Base-by-base conservation (phyloP, 1,140 invertebrate genomes). In the Aricia agestis region DNA sequence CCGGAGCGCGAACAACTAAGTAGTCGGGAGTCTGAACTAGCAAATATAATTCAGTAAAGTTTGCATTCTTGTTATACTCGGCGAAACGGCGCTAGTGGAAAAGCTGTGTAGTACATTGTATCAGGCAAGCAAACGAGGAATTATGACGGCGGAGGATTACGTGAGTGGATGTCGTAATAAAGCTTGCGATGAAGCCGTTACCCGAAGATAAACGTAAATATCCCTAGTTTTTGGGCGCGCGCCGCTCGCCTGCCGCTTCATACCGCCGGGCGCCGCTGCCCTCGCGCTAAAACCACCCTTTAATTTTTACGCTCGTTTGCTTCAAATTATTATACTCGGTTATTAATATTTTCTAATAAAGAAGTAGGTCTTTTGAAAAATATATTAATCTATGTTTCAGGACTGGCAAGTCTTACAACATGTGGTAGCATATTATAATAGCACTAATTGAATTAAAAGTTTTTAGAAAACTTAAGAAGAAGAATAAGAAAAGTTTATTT, bases 101-200 rank as follows among this genome's bases (percentile, higher is more conserved):
- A 83, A 84, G 77, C 83, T 74, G 73, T 85, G 83, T 83, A 84
- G 79, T 83, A 88, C 85, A 86, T 86, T 88, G 87, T 91, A 88
- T 79, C 81, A 76, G 78, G 82, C 78, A 79, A 83, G 78, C 85
- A 91, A 90, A 91, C 86, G 86, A 90, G 85, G 79, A 91, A 85
- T 91, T 91, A 91, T 91, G 87, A 91, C 86, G 84, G 82, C 83
- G 83, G 85, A 86, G 87, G 86, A 90, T 90, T 91, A 91, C 87
- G 89, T 89, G 89, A 91, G 89, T 91, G 89, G 89, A 91, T 91
- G 89, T 88, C 82, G 89, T 91, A 91, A 91, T 91, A 91, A 91
- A 91, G 89, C 89, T 91, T 85, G 89, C 86, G 86, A 90, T 91
- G 87, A 91, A 91, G 89, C 86, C 87, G 86, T 90, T 91, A 88